Evolutionary conservation across 2,797 vertebrate species (phyloP).

Genomic region (Platalea minor): DNA sequence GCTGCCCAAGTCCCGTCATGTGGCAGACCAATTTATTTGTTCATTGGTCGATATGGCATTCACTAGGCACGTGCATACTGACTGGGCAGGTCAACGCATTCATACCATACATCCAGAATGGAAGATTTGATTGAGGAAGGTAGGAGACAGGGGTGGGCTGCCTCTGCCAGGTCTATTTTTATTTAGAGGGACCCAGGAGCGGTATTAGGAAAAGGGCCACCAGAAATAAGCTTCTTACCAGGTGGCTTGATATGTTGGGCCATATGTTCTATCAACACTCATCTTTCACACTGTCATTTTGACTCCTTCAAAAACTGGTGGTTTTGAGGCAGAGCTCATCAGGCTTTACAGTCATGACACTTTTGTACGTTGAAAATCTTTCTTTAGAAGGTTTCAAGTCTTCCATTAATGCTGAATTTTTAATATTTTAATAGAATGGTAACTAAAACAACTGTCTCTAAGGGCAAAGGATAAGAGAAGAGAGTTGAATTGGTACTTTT

Average conservation of each 20-base stretch:
- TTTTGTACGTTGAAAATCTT: neutral
- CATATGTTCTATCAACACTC: constrained; percentile 3
- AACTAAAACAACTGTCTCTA: neutral
- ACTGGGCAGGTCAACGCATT: neutral
- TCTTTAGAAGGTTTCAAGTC: neutral
- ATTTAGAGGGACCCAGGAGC: neutral
- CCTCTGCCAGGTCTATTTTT: neutral
- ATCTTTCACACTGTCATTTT: neutral
- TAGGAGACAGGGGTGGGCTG: neutral
- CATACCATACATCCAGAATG: neutral
- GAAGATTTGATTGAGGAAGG: neutral
- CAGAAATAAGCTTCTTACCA: neutral
- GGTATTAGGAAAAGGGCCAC: neutral
- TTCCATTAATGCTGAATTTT: neutral
- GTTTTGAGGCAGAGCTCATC: neutral
- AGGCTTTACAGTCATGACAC: neutral
- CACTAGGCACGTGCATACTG: neutral
- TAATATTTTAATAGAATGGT: neutral
- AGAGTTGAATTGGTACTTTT: neutral
- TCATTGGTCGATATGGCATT: neutral
- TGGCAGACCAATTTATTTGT: neutral
- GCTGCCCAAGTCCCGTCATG: neutral
- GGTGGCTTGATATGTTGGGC: neutral
- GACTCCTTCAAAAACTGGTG: neutral
- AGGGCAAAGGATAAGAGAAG: neutral